Evolutionary conservation across 2,888 invertebrate species (phyloP).

Genomic region (Agonopterix arenella): DNA sequence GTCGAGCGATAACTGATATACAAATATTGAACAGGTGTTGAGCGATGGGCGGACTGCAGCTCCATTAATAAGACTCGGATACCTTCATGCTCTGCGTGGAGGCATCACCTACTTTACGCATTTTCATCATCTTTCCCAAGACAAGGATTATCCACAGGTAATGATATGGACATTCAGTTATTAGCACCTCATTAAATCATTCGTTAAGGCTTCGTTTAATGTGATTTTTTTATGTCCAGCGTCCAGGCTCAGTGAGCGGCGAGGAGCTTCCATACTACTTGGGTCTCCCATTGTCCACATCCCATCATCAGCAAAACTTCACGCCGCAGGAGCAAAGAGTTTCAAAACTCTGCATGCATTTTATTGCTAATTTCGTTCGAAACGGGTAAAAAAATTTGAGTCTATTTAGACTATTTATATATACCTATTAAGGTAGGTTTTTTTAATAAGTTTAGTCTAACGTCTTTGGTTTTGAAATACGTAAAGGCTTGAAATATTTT

Average conservation of each 20-base stretch:
- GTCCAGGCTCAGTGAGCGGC: conserved; percentile 88
- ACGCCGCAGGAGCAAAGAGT: conserved; percentile 86
- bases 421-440: no score
- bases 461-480: no score
- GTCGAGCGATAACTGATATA: conserved; percentile 9
- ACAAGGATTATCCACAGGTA: conserved; percentile 87
- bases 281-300: conserved; percentile 85
- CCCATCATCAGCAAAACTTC: conserved; percentile 82
- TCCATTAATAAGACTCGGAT: conserved; percentile 87
- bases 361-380: conserved; percentile 91
- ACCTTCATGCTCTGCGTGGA: conserved; percentile 86
- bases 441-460: no score
- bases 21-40: conserved; percentile 72
- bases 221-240: conserved; percentile 52
- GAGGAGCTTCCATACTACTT: conserved; percentile 92
- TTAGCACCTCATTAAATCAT: no score
- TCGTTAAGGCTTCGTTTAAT: no score
- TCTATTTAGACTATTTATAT: no score
- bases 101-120: conserved; percentile 92
- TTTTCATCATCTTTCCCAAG: conserved; percentile 90
- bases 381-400: conserved; percentile 82
- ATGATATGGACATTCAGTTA: neutral
- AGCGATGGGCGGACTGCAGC: conserved; percentile 96
- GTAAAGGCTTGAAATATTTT: no score
- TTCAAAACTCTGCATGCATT: conserved; percentile 87